Base-by-base conservation (phyloP, 2,113 vertebrate species). In the sheep (Ovis aries) region DNA sequence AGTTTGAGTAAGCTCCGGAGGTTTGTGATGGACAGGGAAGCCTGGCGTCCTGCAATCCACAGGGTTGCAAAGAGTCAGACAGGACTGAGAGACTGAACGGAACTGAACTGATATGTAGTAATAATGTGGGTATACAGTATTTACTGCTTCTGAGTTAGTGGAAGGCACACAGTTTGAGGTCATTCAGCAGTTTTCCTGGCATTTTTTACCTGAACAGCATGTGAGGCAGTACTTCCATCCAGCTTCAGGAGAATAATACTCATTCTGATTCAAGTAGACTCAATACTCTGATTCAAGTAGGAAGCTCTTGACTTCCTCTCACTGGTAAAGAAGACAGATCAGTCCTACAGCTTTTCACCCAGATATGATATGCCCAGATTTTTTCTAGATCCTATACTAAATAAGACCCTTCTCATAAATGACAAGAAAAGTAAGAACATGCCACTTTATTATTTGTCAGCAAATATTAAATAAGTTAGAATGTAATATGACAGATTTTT, bases 81-180 rank as follows among this genome's bases (percentile, higher is more conserved):
- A 19, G 33, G 62, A 67, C 64, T 36, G 64, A 67, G 7, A 4
- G 64, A 67, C 64, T 67, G 33, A 21, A 62, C 6, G 0, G 13
- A 62, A 67, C 33, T 11, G 16, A 67, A 67, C 33, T 67, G 45
- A 86, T 90, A 81, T 48, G 23, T 40, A 40, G 67, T 71, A 71
- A 71, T 71, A 71, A 71, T 71, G n/a, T 71, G 67, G 25, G 19
- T 14, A 53, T 71, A 25, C 5, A 31, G 59, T 48, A 97, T 87
- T 86, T 95, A 82, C 17, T 59, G 60, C 53, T 78, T 90, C n/a
- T 25, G 27, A 80, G n/a, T 85, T 53, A 86, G 23, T 81, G 71
- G 80, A 48, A 90, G 16, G 25, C 33, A 40, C 31, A 17, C 5
- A 31, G 13, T 17, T 45, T 86, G 67, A 86, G 60, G 3, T 36